Evolutionary conservation across 2,888 invertebrate genomes (phyloP).

Genomic region (Anarsia innoxiella): DNA sequence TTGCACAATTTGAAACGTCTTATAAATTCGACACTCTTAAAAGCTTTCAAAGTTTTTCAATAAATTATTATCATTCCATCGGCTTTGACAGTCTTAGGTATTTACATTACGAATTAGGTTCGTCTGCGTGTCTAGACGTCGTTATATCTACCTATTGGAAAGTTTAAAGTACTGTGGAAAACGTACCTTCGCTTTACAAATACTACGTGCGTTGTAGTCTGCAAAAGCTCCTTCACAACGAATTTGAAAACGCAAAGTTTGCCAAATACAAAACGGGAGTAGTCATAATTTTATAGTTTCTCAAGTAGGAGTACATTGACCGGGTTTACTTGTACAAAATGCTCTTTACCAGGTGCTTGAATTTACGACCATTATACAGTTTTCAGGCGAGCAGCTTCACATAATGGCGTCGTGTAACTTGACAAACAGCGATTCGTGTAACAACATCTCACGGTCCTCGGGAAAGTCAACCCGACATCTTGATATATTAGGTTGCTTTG

Average conservation of each 20-base stretch:
- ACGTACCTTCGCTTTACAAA: not conserved
- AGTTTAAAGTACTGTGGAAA: not conserved
- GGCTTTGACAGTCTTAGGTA: slow-evolving; percentile 5
- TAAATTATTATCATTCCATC: slow-evolving; percentile 8
- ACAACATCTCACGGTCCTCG: slow-evolving; percentile 46
- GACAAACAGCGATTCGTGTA: slow-evolving; percentile 54
- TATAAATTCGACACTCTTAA: slow-evolving; percentile 25
- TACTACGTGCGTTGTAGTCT: no score
- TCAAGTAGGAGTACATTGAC: slow-evolving; percentile 1
- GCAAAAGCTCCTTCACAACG: no score
- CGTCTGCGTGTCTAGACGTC: slow-evolving; percentile 13
- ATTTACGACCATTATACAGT: slow-evolving; percentile 23
- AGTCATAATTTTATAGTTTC: not conserved
- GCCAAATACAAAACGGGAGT: no score
- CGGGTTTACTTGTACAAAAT: slow-evolving; percentile 4
- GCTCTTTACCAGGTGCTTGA: slow-evolving; percentile 18
- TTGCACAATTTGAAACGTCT: slow-evolving; percentile 37
- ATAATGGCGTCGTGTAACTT: slow-evolving; percentile 43
- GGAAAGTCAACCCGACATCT: slow-evolving; percentile 53
- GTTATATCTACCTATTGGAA: slow-evolving; percentile 11
- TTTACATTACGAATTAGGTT: not conserved
- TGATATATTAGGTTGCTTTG: slow-evolving; percentile 67
- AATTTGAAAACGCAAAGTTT: no score
- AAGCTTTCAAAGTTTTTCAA: slow-evolving; percentile 28
- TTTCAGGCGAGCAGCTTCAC: slow-evolving; percentile 28